A percentile compares a stretch with the other conserved stretches of the same genome.
Conservation (phyloP, 2,888 invertebrate species). For the Proisotoma minuta region DNA sequence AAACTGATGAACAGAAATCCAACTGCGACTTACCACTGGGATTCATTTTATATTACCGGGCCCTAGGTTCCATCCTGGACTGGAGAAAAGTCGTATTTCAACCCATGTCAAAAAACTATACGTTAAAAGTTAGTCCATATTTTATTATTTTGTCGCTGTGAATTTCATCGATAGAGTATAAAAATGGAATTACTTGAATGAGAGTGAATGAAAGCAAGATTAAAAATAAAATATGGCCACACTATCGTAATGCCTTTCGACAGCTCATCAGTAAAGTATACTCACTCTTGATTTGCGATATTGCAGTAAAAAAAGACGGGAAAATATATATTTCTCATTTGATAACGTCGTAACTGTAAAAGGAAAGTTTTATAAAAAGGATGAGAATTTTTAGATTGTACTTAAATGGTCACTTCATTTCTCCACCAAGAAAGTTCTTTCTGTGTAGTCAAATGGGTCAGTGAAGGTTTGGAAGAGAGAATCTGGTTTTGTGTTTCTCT, state of each 20-base stretch:
- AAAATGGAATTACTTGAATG: background rate
- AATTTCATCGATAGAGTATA: background rate
- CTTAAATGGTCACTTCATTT: conserved; percentile 15
- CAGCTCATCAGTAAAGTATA: background rate
- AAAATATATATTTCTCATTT: too few species aligned
- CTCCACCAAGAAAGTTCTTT: conserved; percentile 10
- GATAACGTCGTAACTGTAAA: too few species aligned
- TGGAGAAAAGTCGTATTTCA: conserved; percentile 44
- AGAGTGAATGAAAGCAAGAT: conserved; percentile 10
- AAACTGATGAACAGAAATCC: conserved; percentile 15
- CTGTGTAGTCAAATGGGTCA: conserved; percentile 2
- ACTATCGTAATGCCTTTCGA: background rate
- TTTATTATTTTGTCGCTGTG: conserved; percentile 2
- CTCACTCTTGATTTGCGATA: conserved; percentile 3
- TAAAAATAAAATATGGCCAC: conserved; percentile 11
- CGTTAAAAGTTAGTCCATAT: conserved; percentile 34
- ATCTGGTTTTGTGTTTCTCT: background rate
- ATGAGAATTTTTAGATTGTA: too few species aligned
- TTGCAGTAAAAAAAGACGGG: too few species aligned
- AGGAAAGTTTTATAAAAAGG: too few species aligned
- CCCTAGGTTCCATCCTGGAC: conserved; percentile 43
- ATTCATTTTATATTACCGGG: conserved; percentile 43
- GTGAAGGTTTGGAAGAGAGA: background rate
- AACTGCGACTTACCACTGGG: conserved; percentile 42
- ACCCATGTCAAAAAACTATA: conserved; percentile 40